phyloP scores from a whole-genome alignment of 2,888 invertebrate genomes.

The Melitaea athalia region DNA sequence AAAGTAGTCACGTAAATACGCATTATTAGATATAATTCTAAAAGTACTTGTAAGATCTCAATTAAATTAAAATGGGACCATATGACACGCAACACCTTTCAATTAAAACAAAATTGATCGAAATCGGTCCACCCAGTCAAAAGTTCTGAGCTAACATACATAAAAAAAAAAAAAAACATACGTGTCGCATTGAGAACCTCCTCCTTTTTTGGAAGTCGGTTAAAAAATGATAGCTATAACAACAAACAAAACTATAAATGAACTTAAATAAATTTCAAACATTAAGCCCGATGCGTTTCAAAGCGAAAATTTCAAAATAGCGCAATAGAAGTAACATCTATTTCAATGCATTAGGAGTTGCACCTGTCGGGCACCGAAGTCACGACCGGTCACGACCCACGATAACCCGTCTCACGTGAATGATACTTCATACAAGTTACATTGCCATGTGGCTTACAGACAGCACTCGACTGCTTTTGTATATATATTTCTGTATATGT shows the following conservation, averaged over 20 bases:
- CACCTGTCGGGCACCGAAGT: slow-evolving; percentile 41
- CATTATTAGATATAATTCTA: too few relatives aligned
- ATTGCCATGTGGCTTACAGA: background rate
- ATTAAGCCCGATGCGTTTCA: background rate
- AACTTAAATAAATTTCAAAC: background rate
- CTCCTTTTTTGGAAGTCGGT: too few relatives aligned
- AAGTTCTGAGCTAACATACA: too few relatives aligned
- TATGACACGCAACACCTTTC: too few relatives aligned
- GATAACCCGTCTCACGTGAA: slow-evolving; percentile 10
- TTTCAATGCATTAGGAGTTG: slow-evolving; percentile 18
- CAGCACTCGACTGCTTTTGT: background rate
- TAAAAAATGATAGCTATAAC: too few relatives aligned
- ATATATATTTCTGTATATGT: background rate
- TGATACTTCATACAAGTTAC: slow-evolving; percentile 11
- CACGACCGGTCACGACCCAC: slow-evolving; percentile 39
- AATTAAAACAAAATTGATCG: too few relatives aligned
- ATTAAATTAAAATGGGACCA: too few relatives aligned
- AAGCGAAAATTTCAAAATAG: background rate
- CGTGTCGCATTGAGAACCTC: too few relatives aligned
- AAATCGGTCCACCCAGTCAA: too few relatives aligned
- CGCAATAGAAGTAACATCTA: slow-evolving; percentile 7
- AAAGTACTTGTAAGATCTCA: too few relatives aligned
- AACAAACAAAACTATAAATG: background rate
- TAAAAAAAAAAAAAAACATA: too few relatives aligned
- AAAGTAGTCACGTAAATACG: too few relatives aligned